Conservation (phyloP, 37 sponge, comb jelly and placozoan species). For the Spongilla lacustris region DNA sequence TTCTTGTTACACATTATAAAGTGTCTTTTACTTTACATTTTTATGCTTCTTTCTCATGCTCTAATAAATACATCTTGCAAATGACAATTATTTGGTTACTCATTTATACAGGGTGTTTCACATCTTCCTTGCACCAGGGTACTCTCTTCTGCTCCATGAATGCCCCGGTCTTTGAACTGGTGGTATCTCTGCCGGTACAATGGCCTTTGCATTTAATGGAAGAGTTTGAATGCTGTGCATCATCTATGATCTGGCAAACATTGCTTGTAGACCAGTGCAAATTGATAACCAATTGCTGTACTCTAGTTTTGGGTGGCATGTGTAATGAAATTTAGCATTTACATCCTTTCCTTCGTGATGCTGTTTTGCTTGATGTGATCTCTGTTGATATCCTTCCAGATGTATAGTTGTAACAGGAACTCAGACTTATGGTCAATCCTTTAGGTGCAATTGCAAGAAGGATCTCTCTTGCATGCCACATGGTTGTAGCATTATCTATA, state of each 20-base stretch:
- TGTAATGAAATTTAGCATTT: not conserved
- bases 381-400: not conserved
- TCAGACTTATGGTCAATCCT: conserved; percentile 7
- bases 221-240: not conserved
- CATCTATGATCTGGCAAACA: not conserved
- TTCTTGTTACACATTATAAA: no score
- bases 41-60: no score
- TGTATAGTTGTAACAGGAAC: conserved; percentile 31
- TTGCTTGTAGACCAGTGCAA: conserved; percentile 25
- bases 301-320: not conserved
- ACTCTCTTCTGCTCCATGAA: no score
- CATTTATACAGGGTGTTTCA: no score
- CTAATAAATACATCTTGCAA: no score
- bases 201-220: not conserved
- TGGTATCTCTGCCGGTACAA: no score
- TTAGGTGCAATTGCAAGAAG: conserved; percentile 18
- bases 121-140: no score
- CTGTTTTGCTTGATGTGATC: not conserved
- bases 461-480: not conserved
- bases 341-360: conserved; percentile 3
- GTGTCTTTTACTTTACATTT: no score
- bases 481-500: conserved; percentile 2
- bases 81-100: no score
- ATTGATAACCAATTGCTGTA: conserved; percentile 22
- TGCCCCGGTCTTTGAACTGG: no score